These are phyloP conservation scores for Porites evermanni DNA, from an alignment of 92 coral and sea anemone species.

Conservation along the genomic window DNA sequence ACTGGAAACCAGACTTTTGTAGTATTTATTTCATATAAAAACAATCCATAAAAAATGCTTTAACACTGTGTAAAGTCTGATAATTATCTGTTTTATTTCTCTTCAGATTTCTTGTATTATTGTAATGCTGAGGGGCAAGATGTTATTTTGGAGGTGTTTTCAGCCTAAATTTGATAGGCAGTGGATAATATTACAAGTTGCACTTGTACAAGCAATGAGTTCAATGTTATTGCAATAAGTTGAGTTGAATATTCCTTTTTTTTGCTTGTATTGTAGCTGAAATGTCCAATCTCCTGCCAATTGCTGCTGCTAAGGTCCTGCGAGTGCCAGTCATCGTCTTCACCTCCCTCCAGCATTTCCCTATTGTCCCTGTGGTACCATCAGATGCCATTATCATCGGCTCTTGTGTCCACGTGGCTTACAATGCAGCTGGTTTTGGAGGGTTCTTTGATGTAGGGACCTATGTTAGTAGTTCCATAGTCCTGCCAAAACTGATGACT, in stretches of 20 bases:
- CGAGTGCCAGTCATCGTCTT: constrained; percentile 68
- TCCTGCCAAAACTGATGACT: constrained; percentile 52
- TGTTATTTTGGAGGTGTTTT: no score
- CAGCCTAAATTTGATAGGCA: no score
- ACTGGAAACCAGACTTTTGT: no score
- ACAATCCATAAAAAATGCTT: no score
- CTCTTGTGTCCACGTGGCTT: constrained; percentile 64
- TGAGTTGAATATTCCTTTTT: neutral
- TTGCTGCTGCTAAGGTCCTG: constrained; percentile 71
- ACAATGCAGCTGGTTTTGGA: constrained; percentile 70
- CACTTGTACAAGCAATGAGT: neutral
- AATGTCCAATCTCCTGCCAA: constrained; percentile 75
- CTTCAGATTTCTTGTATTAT: no score
- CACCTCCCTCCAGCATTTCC: constrained; percentile 76
- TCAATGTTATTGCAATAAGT: neutral
- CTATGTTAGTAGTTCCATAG: constrained; percentile 29
- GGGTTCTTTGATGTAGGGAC: constrained; percentile 59
- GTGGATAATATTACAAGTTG: neutral
- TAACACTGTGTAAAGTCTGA: no score
- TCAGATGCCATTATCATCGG: constrained; percentile 62
- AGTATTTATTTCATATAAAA: no score
- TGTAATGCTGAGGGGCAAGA: no score
- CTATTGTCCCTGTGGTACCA: constrained; percentile 69
- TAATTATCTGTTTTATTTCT: no score
- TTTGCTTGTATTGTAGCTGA: constrained; percentile 51